These are phyloP conservation scores for Potamarius usumacintae DNA, from an alignment of 2,113 vertebrate genomes.

Conservation along the genomic window DNA sequence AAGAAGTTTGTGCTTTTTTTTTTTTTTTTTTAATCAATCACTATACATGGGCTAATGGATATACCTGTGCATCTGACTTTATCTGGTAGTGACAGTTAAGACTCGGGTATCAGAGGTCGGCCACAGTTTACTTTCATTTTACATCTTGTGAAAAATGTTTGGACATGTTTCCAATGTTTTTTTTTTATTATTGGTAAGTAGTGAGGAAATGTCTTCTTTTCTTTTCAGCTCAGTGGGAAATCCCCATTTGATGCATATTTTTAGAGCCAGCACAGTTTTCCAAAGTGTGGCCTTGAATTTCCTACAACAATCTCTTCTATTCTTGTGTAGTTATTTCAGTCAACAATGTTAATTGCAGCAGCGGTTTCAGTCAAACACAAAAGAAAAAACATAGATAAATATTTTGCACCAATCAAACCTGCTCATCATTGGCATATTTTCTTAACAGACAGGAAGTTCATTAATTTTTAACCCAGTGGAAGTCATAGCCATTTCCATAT, in stretches of 20 bases:
- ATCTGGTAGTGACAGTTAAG: not conserved
- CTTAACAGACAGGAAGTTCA: not conserved
- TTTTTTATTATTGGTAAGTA: not conserved
- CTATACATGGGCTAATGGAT: not conserved
- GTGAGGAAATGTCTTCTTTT: constrained; percentile 10
- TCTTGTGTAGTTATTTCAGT: not conserved
- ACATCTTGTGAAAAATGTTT: constrained; percentile 1
- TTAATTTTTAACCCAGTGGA: not conserved
- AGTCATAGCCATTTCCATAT: not conserved
- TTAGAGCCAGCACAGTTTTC: constrained; percentile 6
- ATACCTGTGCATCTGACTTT: not conserved
- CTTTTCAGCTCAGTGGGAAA: constrained; percentile 41
- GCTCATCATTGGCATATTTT: not conserved
- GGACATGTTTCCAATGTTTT: not conserved
- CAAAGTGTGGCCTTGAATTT: constrained; percentile 32
- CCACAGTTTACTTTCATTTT: not conserved
- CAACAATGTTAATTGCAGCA: not conserved
- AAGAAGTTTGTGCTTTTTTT: not conserved
- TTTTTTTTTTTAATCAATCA: not conserved
- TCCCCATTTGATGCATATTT: constrained; percentile 31
- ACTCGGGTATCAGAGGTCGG: not conserved
- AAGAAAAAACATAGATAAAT: not conserved
- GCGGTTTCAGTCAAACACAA: not conserved
- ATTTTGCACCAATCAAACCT: not conserved
- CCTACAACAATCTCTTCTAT: constrained; percentile 8